Percentiles rank a stretch among this genome's conserved stretches.
Evolutionary conservation across 2,888 invertebrate species (phyloP).

Genomic region (Ctena decussata): DNA sequence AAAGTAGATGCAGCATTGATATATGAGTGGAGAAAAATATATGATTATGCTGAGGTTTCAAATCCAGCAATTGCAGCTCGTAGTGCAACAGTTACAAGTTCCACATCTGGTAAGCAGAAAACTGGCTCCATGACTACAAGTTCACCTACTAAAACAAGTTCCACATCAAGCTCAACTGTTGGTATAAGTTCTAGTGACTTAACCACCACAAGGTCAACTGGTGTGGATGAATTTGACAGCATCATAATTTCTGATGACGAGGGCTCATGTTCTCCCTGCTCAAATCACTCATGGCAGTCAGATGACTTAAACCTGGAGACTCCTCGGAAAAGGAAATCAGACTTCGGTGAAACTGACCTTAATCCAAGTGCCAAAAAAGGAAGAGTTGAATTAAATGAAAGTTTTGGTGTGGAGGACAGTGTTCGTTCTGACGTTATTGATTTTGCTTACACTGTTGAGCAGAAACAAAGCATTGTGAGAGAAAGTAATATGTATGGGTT

Average conservation of each 20-base stretch:
- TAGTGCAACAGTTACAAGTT: background rate
- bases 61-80: background rate
- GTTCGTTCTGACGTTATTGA: background rate
- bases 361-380: background rate
- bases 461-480: background rate
- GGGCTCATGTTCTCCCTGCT: background rate
- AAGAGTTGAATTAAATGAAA: background rate
- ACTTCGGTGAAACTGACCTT: background rate
- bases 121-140: too few relatives aligned
- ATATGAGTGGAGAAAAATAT: background rate
- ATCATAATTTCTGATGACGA: background rate
- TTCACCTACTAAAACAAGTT: background rate
- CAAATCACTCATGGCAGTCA: conserved; percentile 7
- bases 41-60: background rate
- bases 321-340: background rate
- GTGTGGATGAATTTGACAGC: background rate
- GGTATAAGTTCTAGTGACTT: background rate
- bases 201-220: background rate
- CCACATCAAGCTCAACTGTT: background rate
- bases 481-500: background rate
- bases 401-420: background rate
- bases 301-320: background rate
- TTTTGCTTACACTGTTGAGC: background rate
- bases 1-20: background rate
- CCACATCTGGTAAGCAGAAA: background rate